A percentile compares a stretch with the other conserved stretches of the same genome.
phyloP scores from a whole-genome alignment of 2,888 invertebrate genomes.

The Pseudolycoriella hygida region DNA sequence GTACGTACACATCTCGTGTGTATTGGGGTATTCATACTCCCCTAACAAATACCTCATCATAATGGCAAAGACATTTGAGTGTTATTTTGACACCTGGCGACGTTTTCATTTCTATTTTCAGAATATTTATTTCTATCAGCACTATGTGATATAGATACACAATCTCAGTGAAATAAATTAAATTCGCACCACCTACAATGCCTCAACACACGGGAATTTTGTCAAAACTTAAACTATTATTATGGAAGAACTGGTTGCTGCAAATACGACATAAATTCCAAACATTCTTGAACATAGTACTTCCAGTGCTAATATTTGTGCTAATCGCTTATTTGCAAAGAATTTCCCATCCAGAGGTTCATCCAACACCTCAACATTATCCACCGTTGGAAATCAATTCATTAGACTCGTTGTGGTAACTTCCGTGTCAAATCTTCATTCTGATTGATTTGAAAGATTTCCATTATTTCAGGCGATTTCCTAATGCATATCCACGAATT shows the following conservation, averaged over 20 bases:
- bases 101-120: too few relatives aligned
- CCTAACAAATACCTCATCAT: too few relatives aligned
- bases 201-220: not conserved
- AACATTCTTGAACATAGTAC: constrained; percentile 45
- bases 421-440: not conserved
- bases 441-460: not conserved
- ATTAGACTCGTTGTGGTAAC: not conserved
- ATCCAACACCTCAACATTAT: constrained; percentile 12
- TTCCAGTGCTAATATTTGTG: constrained; percentile 43
- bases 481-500: too few relatives aligned
- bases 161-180: too few relatives aligned
- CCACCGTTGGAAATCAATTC: not conserved
- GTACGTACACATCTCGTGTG: too few relatives aligned
- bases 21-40: too few relatives aligned
- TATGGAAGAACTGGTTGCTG: constrained; percentile 72
- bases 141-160: too few relatives aligned
- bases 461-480: not conserved
- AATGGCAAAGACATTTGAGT: too few relatives aligned
- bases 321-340: constrained; percentile 47
- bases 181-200: constrained; percentile 1
- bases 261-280: constrained; percentile 55
- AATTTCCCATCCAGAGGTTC: constrained; percentile 33
- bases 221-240: constrained; percentile 45
- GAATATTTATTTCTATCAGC: too few relatives aligned
- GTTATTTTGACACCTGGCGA: too few relatives aligned